Evolutionary conservation across 2,888 invertebrate species (phyloP), one percentile per base, ranked within the genome.

Genomic region (Leucoptera coffeella): DNA sequence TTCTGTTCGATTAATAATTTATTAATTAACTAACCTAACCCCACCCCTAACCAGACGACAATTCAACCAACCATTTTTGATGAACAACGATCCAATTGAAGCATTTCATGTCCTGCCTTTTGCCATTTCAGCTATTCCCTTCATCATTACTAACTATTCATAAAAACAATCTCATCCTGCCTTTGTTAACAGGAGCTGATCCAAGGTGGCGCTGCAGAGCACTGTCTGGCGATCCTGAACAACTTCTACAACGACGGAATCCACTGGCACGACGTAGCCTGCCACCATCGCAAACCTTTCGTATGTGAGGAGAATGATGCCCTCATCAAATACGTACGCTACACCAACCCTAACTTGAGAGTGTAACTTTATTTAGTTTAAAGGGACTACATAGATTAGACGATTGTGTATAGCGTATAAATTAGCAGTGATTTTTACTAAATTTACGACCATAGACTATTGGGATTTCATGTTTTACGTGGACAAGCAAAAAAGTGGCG

Each of bases 171-270:
- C 37, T 38, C 19, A 14, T 12, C n/a, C 11, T 23, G 23, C 13
- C 13, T 23, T 12, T 23, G 23, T 23, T 3, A 4, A 9, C 52
- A 78, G 58, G 87, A 91, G 60, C 75, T 82, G 36, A 77, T 82
- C 45, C 86, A 86, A 57, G 82, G 82, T 14, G 90, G 90, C 25
- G 87, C 88, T 2, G 77, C 83, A 14, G 91, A 91, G 58, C 88
- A 88, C 52, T 91, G 90, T 47, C 52, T 91, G 35, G 90, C 87
- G 2, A 73, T 91, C 35, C 67, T 91, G 27, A 91, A 91, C 64
- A 85, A 90, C 54, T 90, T 90, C 73, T 91, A 91, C 74, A 85
- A 88, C 41, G 90, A 91, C 44, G 90, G 90, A 14, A 82, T 90
- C 26, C 85, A 88, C 56, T 90, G 90, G 90, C 91, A 91, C 49